Conservation (phyloP, 2,797 vertebrate genomes). For the Botia almorhae region DNA sequence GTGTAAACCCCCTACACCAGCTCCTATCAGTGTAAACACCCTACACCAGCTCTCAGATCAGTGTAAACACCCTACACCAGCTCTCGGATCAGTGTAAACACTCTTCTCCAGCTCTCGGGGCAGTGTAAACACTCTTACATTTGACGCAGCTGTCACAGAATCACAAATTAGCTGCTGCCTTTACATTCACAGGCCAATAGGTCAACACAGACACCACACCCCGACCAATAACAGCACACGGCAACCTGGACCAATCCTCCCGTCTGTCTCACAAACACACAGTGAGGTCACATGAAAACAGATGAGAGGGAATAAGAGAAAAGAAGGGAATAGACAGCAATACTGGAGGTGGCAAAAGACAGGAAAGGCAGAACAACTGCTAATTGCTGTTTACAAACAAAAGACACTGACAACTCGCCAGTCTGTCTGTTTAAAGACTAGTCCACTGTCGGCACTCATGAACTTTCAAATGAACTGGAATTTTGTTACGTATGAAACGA, state of each 20-base stretch:
- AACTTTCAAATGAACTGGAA: too few species aligned
- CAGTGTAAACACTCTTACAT: conserved; percentile 4
- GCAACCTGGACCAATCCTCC: neutral
- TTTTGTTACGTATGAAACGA: too few species aligned
- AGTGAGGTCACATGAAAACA: neutral
- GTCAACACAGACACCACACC: conserved; percentile 1
- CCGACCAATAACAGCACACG: too few species aligned
- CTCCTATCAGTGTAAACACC: neutral
- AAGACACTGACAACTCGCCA: conserved; percentile 19
- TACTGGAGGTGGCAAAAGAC: neutral
- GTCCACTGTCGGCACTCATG: neutral
- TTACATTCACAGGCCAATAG: neutral
- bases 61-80: too few species aligned
- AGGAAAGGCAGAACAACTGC: neutral
- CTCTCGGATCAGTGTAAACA: neutral
- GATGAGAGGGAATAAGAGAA: neutral
- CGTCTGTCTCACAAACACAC: neutral
- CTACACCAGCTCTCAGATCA: too few species aligned
- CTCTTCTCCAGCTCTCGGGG: neutral
- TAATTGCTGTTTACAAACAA: conserved; percentile 24
- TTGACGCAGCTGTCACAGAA: conserved; percentile 27
- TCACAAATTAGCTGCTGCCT: conserved; percentile 15
- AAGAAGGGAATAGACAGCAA: neutral
- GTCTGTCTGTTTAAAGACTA: conserved; percentile 21
- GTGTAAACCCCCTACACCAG: neutral